Conservation (phyloP, 2,888 invertebrate species). For the Parelbella ahira region DNA sequence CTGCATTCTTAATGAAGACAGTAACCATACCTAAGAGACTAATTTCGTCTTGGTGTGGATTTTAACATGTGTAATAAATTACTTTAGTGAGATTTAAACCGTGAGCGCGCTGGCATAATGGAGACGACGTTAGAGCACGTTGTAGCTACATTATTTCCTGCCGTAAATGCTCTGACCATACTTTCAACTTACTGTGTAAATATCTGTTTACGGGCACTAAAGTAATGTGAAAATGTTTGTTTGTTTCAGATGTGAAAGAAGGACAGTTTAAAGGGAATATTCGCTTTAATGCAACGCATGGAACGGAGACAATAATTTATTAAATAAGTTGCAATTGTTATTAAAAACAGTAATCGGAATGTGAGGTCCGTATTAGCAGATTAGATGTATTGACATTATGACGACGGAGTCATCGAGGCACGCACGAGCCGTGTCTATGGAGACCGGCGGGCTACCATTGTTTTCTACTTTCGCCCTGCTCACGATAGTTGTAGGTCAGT, state of each 20-base stretch:
- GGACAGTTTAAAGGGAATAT: neutral
- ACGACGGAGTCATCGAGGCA: constrained; percentile 50
- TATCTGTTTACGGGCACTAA: constrained; percentile 4
- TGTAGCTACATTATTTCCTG: constrained; percentile 14
- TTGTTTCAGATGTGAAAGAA: constrained; percentile 22
- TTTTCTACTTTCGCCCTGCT: constrained; percentile 72
- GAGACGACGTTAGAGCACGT: constrained; percentile 18
- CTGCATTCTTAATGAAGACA: too few relatives aligned
- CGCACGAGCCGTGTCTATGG: constrained; percentile 58
- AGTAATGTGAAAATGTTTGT: constrained; percentile 3
- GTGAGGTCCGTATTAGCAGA: constrained; percentile 35
- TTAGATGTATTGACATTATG: constrained; percentile 48
- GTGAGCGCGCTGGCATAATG: constrained; percentile 14
- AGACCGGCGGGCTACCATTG: constrained; percentile 65
- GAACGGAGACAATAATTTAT: constrained; percentile 35
- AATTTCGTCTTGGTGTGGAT: constrained; percentile 21
- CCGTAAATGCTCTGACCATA: constrained; percentile 15
- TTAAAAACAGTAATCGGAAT: constrained; percentile 39
- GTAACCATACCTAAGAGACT: too few relatives aligned
- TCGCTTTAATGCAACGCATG: constrained; percentile 6
- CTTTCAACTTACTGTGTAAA: constrained; percentile 3
- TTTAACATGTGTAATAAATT: constrained; percentile 22
- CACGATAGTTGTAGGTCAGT: constrained; percentile 72
- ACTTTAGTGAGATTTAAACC: constrained; percentile 21
- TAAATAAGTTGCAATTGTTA: constrained; percentile 40